Percentiles rank a stretch among this genome's conserved stretches.
phyloP scores from a whole-genome alignment of 1,140 invertebrate genomes.

The Macrosteles quadrilineatus region DNA sequence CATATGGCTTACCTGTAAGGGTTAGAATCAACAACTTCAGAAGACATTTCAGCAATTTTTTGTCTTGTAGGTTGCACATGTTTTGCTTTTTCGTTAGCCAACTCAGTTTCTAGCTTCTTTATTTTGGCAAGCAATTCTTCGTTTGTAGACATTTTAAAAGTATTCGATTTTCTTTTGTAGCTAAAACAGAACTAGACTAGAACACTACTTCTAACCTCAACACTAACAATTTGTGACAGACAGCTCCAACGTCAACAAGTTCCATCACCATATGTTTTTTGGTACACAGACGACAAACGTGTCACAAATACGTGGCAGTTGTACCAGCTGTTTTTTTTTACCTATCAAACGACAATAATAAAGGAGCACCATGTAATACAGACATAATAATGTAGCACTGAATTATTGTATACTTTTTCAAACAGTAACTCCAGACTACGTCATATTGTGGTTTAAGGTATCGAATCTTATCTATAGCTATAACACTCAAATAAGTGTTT shows the following conservation, averaged over 20 bases:
- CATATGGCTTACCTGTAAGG: conserved; percentile 96
- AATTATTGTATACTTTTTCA: too few species aligned
- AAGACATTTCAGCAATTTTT: conserved; percentile 76
- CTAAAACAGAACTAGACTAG: background rate
- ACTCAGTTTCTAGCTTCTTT: conserved; percentile 58
- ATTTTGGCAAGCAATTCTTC: conserved; percentile 54
- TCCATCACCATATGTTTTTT: too few species aligned
- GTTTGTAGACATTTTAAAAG: conserved; percentile 48
- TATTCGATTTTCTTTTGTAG: background rate
- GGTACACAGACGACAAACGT: too few species aligned
- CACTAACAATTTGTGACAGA: background rate
- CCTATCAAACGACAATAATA: too few species aligned
- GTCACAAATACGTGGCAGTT: too few species aligned
- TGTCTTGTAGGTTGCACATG: conserved; percentile 45
- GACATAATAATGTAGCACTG: too few species aligned
- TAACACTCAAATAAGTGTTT: too few species aligned
- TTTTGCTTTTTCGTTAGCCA: conserved; percentile 51
- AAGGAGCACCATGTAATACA: too few species aligned
- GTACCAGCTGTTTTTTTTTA: too few species aligned
- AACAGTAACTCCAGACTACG: too few species aligned
- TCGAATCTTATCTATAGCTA: too few species aligned
- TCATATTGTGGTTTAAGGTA: too few species aligned
- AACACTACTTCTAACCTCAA: conserved; percentile 4
- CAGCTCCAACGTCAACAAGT: background rate
- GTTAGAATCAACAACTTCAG: conserved; percentile 97